Base-by-base conservation (phyloP, 2,888 invertebrate species). In the Xylota sylvarum region DNA sequence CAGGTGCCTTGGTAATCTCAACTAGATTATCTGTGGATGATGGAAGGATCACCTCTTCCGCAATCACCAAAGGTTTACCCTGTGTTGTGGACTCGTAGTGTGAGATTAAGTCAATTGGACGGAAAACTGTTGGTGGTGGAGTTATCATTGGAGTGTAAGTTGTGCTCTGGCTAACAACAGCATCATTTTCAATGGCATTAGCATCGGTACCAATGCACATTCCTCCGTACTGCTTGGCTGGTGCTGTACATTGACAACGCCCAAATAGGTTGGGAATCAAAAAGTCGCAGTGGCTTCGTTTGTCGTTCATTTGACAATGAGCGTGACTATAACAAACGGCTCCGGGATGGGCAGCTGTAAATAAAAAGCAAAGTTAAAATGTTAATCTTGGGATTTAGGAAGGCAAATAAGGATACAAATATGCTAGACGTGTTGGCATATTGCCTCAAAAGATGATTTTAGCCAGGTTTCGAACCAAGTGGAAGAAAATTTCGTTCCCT, bases 271-370 rank as follows among this genome's bases (percentile, higher is more conserved):
- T 97, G 32, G 97, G 97, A 89, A 98, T 97, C 67, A 97, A 94
- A 91, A 97, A 98, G 92, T 97, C 97, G 90, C 98, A 98, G 90
- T 97, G 96, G 88, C 97, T 97, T 90, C 96, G 95, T 86, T 94
- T 94, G 89, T 97, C 96, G 94, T 96, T 97, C 90, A 97, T 94
- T 83, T 95, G 95, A 91, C 98, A 98, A 92, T 98, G 98, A 83
- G 96, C 96, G 91, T 97, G 96, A 90, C 96, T 97, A 93, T 97
- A 97, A 92, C 98, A 98, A 46, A 97, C 96, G 89, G 97, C 96
- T 77, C 97, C 97, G 37, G 97, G 95, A 90, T 95, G 95, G 19
- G 97, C 97, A 89, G 97, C 98, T 98, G 94, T n/a, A 94, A 93
- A 77, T 89, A 89, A 85, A 80, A 78, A 88, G 60, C 5, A 48